Percentiles rank a stretch among this genome's conserved stretches.
phyloP scores from a whole-genome alignment of 2,113 vertebrate species.

The Anser brachyrhynchus region DNA sequence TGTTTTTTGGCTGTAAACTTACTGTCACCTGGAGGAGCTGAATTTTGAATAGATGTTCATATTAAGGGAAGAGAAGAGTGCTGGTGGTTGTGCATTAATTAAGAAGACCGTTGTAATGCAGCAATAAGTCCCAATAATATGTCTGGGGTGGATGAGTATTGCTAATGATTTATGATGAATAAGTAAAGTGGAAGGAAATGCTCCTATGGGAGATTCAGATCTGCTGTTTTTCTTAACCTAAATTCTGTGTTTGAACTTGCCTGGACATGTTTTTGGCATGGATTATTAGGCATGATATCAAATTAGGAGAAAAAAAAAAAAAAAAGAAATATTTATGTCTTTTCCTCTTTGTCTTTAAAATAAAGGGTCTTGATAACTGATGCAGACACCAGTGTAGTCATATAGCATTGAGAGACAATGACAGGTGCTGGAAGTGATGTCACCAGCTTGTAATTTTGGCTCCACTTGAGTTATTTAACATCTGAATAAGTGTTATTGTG shows the following conservation, averaged over 20 bases:
- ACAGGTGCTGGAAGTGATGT: rapidly evolving
- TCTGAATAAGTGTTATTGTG: neutral
- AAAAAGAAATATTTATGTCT: neutral
- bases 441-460: neutral
- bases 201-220: neutral
- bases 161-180: neutral
- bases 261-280: neutral
- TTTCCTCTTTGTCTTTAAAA: neutral
- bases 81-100: neutral
- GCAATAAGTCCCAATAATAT: neutral
- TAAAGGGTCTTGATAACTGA: neutral
- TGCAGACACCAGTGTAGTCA: neutral
- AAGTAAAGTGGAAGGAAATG: neutral
- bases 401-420: neutral
- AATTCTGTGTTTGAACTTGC: neutral
- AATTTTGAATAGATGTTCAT: neutral
- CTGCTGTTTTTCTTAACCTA: neutral
- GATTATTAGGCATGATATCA: neutral
- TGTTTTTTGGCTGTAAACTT: neutral
- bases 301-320: neutral
- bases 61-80: neutral
- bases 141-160: neutral
- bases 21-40: neutral
- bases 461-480: neutral
- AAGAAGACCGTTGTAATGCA: neutral